Evolutionary conservation across 2,113 vertebrate species (phyloP).

Genomic region (Coracopsis vasa): DNA sequence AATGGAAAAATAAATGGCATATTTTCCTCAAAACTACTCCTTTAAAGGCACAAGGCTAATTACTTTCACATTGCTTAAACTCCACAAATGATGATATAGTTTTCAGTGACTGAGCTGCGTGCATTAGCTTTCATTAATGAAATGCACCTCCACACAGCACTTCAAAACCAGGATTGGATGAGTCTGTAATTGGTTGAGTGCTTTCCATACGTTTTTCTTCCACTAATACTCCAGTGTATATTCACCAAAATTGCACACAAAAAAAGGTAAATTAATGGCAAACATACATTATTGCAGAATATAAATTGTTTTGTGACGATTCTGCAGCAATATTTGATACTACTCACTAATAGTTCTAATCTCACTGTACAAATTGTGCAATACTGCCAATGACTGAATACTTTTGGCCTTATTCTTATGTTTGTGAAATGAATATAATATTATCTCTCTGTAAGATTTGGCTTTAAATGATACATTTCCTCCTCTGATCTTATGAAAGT

Average conservation of each 20-base stretch:
- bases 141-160: not conserved
- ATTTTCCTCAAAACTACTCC: not conserved
- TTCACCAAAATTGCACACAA: not conserved
- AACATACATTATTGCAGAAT: not conserved
- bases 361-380: not conserved
- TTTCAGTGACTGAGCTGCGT: not conserved
- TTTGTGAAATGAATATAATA: not conserved
- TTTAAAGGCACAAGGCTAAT: not conserved
- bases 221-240: not conserved
- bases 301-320: not conserved
- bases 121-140: not conserved
- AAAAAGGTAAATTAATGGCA: not conserved
- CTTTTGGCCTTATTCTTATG: rapidly evolving
- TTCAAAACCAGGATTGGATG: not conserved
- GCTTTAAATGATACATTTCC: not conserved
- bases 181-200: not conserved
- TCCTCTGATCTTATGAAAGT: not conserved
- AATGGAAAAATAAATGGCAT: not conserved
- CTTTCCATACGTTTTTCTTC: not conserved
- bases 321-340: not conserved
- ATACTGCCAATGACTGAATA: not conserved
- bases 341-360: not conserved
- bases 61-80: not conserved
- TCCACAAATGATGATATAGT: not conserved
- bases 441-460: not conserved